Evolutionary conservation across 2,888 invertebrate species (phyloP).

Genomic region (Dendrolimus pini): DNA sequence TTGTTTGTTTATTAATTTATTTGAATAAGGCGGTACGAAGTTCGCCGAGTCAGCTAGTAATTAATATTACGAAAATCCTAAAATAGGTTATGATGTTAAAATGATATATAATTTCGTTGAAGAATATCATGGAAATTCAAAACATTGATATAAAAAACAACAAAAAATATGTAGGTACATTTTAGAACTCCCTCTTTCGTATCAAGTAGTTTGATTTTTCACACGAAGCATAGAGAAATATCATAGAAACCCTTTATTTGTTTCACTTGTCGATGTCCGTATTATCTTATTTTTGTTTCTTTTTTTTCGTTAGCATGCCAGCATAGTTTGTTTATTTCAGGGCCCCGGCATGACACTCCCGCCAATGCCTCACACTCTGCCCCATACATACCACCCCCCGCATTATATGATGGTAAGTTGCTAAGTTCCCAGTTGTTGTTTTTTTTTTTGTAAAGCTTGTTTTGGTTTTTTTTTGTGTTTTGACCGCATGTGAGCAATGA

Average conservation of each 20-base stretch:
- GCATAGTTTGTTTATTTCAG: conserved; percentile 64
- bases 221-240: too few species aligned
- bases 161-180: too few species aligned
- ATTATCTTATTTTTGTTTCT: neutral
- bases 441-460: conserved; percentile 14
- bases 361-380: conserved; percentile 72
- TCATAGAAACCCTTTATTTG: neutral
- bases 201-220: too few species aligned
- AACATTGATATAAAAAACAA: too few species aligned
- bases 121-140: too few species aligned
- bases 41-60: too few species aligned
- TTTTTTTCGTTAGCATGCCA: conserved; percentile 59
- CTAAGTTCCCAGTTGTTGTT: conserved; percentile 22
- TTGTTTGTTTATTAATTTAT: too few species aligned
- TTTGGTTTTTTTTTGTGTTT: conserved; percentile 13
- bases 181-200: too few species aligned
- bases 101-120: too few species aligned
- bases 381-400: conserved; percentile 74
- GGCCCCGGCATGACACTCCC: conserved; percentile 72
- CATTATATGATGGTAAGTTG: conserved; percentile 74
- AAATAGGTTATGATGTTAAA: too few species aligned
- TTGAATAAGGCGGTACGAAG: too few species aligned
- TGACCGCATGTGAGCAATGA: neutral
- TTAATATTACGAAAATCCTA: too few species aligned
- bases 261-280: neutral